Evolutionary conservation across 2,888 invertebrate species (phyloP).

Genomic region (Mantis religiosa): DNA sequence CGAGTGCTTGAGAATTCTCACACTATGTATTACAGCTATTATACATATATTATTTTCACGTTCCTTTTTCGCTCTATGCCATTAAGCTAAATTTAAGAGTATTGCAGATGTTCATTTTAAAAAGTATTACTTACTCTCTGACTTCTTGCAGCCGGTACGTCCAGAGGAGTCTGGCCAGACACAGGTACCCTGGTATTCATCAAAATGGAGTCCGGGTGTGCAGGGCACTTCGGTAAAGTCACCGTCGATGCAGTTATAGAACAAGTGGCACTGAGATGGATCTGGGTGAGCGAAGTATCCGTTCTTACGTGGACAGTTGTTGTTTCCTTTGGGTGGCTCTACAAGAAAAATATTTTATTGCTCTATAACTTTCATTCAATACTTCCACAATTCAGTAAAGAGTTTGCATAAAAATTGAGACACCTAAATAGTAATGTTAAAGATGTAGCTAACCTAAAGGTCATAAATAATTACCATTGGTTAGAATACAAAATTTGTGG

Average conservation of each 20-base stretch:
- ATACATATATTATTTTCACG: no score
- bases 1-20: no score
- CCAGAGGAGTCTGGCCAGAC: conserved; percentile 83
- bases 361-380: no score
- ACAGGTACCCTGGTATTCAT: conserved; percentile 83
- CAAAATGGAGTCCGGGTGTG: conserved; percentile 85
- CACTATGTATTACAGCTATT: no score
- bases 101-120: no score
- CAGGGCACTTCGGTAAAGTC: conserved; percentile 74
- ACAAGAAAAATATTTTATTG: conserved; percentile 33
- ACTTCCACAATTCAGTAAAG: not conserved
- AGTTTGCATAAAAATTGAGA: no score
- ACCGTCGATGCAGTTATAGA: conserved; percentile 87
- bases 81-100: no score
- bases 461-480: no score
- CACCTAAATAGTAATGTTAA: no score
- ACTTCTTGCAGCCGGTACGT: conserved; percentile 64
- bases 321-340: conserved; percentile 73
- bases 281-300: conserved; percentile 91
- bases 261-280: conserved; percentile 72
- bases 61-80: no score
- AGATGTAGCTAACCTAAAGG: no score
- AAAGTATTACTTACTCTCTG: conserved; percentile 41
- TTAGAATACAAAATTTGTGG: no score
- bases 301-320: conserved; percentile 76